A percentile compares a stretch with the other conserved stretches of the same genome.
Evolutionary conservation across 2,888 invertebrate species (phyloP).

Genomic region (Hydriomena furcata): DNA sequence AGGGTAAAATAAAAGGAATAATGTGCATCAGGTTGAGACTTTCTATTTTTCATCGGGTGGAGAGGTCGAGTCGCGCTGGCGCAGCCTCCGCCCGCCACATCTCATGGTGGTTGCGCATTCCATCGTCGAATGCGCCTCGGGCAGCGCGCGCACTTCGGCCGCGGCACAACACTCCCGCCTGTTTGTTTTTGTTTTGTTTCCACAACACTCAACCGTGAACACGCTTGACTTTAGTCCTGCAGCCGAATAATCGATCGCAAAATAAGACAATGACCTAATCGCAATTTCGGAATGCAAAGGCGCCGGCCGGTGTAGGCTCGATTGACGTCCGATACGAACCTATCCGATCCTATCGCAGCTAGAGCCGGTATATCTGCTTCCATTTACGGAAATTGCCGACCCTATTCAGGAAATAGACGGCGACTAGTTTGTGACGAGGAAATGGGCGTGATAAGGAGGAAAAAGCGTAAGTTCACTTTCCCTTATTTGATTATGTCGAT

Average conservation of each 20-base stretch:
- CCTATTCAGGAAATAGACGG: slow-evolving; percentile 55
- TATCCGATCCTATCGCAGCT: slow-evolving; percentile 51
- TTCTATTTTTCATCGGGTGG: slow-evolving; percentile 81
- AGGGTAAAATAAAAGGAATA: slow-evolving; percentile 77
- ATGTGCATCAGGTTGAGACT: slow-evolving; percentile 69
- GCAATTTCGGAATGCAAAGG: slow-evolving; percentile 64
- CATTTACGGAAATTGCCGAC: slow-evolving; percentile 47
- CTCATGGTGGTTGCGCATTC: slow-evolving; percentile 73
- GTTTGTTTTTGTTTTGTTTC: slow-evolving; percentile 55
- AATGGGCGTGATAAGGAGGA: slow-evolving; percentile 79
- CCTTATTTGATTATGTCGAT: slow-evolving; percentile 36
- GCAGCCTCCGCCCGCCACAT: slow-evolving; percentile 67
- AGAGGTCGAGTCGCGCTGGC: slow-evolving; percentile 67
- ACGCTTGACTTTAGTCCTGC: slow-evolving; percentile 22
- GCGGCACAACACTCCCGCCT: slow-evolving; percentile 42
- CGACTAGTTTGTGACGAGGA: slow-evolving; percentile 55
- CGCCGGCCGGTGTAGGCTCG: slow-evolving; percentile 58
- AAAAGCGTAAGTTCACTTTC: slow-evolving; percentile 78
- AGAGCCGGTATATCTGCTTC: slow-evolving; percentile 51
- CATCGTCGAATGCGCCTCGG: slow-evolving; percentile 72
- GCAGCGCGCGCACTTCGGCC: slow-evolving; percentile 64
- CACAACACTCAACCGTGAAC: slow-evolving; percentile 29
- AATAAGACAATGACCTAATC: slow-evolving; percentile 68
- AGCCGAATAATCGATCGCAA: slow-evolving; percentile 4
- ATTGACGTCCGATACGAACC: slow-evolving; percentile 63